Evolutionary conservation across 2,113 vertebrate genomes (phyloP).

Genomic region (Ctenodactylus gundi): DNA sequence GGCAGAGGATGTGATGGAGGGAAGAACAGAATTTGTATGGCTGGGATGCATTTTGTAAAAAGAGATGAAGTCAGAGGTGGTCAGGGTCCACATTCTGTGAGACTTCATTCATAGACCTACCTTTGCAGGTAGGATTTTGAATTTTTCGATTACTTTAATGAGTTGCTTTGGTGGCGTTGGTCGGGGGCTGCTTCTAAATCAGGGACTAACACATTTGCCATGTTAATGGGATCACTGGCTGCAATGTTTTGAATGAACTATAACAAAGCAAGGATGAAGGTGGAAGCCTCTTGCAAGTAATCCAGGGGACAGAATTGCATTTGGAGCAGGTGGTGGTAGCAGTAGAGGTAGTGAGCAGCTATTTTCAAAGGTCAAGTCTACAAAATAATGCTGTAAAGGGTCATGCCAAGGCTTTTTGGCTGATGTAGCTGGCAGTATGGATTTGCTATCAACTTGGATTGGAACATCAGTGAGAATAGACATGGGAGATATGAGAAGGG

Average conservation of each 20-base stretch:
- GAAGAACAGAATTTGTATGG: no score
- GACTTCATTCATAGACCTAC: neutral
- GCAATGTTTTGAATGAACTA: neutral
- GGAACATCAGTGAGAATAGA: neutral
- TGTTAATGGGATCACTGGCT: neutral
- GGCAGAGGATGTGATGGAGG: neutral
- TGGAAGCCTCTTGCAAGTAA: neutral
- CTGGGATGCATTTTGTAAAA: neutral
- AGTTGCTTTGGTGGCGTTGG: no score
- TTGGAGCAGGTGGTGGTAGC: neutral
- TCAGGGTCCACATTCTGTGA: neutral
- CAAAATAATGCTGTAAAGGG: neutral
- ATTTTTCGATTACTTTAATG: neutral
- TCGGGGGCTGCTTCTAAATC: neutral
- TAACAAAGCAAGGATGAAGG: neutral
- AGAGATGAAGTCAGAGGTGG: neutral
- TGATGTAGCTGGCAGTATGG: neutral
- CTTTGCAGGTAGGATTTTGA: neutral
- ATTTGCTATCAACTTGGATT: neutral
- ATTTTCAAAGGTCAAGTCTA: neutral
- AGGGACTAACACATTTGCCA: neutral
- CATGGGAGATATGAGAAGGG: neutral
- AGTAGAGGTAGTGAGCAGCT: neutral
- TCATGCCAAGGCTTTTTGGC: neutral
- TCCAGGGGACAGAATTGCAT: neutral